A percentile compares a stretch with the other conserved stretches of the same genome.
Conservation (phyloP, 2,888 invertebrate species). For the Drosophila fulvimacula region DNA sequence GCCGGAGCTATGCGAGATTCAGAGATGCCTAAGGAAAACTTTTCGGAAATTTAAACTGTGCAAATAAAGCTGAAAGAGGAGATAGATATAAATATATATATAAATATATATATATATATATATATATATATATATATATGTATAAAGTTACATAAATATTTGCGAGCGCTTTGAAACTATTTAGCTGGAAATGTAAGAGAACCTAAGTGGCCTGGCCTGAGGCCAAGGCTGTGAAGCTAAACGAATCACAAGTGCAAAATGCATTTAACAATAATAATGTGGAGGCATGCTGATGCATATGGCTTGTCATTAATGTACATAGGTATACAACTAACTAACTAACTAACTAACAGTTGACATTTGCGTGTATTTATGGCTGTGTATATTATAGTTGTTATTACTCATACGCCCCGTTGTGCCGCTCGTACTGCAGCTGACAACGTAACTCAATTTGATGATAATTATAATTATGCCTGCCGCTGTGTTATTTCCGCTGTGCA, state of each 20-base stretch:
- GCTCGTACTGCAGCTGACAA: constrained; percentile 55
- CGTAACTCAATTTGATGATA: constrained; percentile 74
- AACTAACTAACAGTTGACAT: constrained; percentile 22
- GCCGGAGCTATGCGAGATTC: neutral
- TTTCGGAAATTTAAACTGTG: neutral
- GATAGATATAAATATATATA: neutral
- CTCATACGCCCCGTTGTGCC: constrained; percentile 54
- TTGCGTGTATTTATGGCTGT: constrained; percentile 18
- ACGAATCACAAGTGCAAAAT: constrained; percentile 14
- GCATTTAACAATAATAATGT: constrained; percentile 10
- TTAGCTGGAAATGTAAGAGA: neutral
- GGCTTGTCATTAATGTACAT: constrained; percentile 24
- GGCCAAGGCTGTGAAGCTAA: constrained; percentile 30
- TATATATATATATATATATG: neutral
- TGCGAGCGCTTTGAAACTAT: constrained; percentile 10
- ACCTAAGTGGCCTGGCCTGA: neutral
- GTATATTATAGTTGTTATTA: constrained; percentile 28
- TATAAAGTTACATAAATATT: neutral
- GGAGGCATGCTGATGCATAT: neutral
- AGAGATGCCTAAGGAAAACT: constrained; percentile 13
- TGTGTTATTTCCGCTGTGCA: constrained; percentile 48
- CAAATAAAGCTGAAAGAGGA: neutral
- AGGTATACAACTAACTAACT: constrained; percentile 10
- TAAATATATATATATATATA: neutral
- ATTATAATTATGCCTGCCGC: constrained; percentile 72